Base-by-base conservation (phyloP, 1,140 invertebrate genomes). In the Copidosoma floridanum region DNA sequence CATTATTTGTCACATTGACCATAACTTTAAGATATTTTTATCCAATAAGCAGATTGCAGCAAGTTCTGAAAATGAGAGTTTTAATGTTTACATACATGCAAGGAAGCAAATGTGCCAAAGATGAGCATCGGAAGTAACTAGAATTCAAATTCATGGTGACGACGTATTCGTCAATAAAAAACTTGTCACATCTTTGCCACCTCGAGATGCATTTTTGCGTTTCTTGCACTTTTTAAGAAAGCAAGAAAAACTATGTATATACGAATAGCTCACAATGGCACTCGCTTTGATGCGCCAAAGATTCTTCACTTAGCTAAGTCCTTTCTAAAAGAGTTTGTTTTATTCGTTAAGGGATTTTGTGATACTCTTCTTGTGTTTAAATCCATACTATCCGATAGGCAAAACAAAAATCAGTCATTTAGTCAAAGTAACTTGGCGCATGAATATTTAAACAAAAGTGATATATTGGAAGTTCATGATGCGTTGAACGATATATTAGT, bases 101-200 rank as follows among this genome's bases (percentile, higher is more conserved):
- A 46, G 14, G 46, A 58, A 55, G 56, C 14, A 12, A 5, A 54
- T 58, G 47, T 43, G 14, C 51, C 35, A 14, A 44, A 7, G 46
- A 44, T n/a, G n/a, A n/a, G 53, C 53, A 3, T 56, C 41, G 16
- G 40, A 32, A 20, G 29, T 56, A 4, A 56, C 41, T 44, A 41
- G 53, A 20, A 56, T 56, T 7, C 7, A 7, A 46, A 32, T 56
- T 21, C 10, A 8, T 11, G 35, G 46, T 23, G 4, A 21, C 3
- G 26, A 18, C 16, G 46, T 57, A 24, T 47, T 32, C 47, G 12
- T 46, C 4, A 44, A 56, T 26, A 21, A 29, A 14, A 2, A 24
- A 21, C 4, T 11, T 18, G 47, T 59, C 6, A 50, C 29, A 43
- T 18, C 57, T 12, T 4, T 29, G 16, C 21, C 57, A 12, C 12